Evolutionary conservation across 2,888 invertebrate genomes (phyloP), one percentile per base, ranked within the genome.

Genomic region (Venustoraphidia nigricollis): DNA sequence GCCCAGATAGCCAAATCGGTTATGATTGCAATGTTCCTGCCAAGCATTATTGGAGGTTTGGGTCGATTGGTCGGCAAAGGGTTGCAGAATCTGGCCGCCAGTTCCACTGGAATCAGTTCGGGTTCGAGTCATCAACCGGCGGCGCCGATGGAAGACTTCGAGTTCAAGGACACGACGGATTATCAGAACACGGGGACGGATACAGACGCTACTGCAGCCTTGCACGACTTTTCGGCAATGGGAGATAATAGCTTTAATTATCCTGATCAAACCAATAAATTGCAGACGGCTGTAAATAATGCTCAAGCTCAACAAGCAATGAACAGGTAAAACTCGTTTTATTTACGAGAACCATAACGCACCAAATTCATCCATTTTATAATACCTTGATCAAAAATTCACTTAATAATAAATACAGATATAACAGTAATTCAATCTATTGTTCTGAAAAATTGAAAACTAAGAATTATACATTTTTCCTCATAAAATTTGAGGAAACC

Each of bases 11-110:
- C 88, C 57, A 91, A 91, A 67, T 85, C 86, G 36, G 75, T 89
- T 42, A 68, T 90, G 17, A 74, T 90, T 36, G 89, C 88, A 9
- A 77, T 90, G 70, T 89, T 91, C 66, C 72, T 90, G 61, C 89
- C 89, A 1, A 85, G 86, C 51, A 79, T 90, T 50, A 71, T 90
- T 53, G 88, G 89, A 47, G 84, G 85, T 56, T 75, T 89, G 49
- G 87, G 87, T 46, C 87, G 87, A 67, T 76, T 89, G 52, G 77
- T 88, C 50, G 86, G 87, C 49, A 89, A 89, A 76, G 88, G 89
- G 41, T 54, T 71, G 61, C 27, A 27, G 27, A 27, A 27, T 27
- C 27, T 27, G 27, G 27, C 27, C 27, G 62, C 73, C 60, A 77
- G 78, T 6, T 70, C 79, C 55, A 77, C 78, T 2, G 75, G 75